Conservation (phyloP, 1,140 invertebrate genomes). For the Pectinophora gossypiella region DNA sequence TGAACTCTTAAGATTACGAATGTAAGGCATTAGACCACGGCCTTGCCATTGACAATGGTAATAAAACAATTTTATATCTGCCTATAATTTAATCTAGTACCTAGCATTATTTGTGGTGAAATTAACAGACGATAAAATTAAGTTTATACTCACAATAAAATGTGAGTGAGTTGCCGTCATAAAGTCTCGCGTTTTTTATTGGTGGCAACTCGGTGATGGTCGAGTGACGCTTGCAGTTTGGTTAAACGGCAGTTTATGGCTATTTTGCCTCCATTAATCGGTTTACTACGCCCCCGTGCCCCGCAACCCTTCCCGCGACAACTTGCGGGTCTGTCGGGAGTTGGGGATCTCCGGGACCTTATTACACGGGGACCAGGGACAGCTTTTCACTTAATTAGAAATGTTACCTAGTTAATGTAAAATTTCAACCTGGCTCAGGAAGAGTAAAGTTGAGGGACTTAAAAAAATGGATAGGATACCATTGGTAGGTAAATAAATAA, state of each 20-base stretch:
- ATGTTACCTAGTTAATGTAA: neutral
- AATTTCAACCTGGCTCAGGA: neutral
- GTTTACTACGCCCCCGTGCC: conserved; percentile 68
- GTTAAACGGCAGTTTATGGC: conserved; percentile 74
- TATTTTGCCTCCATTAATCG: conserved; percentile 74
- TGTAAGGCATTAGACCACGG: conserved; percentile 27
- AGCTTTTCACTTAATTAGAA: neutral
- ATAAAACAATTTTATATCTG: conserved; percentile 47
- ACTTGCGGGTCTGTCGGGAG: too few species aligned
- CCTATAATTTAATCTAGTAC: conserved; percentile 51
- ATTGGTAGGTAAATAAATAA: too few species aligned
- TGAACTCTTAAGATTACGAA: conserved; percentile 2
- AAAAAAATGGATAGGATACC: too few species aligned
- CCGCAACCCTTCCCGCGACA: conserved; percentile 38
- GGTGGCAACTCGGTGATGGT: conserved; percentile 63
- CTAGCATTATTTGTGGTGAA: conserved; percentile 73
- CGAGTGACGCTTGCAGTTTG: conserved; percentile 73
- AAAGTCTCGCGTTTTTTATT: conserved; percentile 75
- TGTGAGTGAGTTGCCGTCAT: conserved; percentile 73
- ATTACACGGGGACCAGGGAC: neutral
- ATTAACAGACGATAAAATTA: conserved; percentile 76
- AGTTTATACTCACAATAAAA: conserved; percentile 75
- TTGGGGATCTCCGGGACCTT: neutral
- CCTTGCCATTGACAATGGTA: conserved; percentile 51
- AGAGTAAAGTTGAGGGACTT: too few species aligned